Evolutionary conservation across 2,113 vertebrate species (phyloP).

Genomic region (Catharus minimus): DNA sequence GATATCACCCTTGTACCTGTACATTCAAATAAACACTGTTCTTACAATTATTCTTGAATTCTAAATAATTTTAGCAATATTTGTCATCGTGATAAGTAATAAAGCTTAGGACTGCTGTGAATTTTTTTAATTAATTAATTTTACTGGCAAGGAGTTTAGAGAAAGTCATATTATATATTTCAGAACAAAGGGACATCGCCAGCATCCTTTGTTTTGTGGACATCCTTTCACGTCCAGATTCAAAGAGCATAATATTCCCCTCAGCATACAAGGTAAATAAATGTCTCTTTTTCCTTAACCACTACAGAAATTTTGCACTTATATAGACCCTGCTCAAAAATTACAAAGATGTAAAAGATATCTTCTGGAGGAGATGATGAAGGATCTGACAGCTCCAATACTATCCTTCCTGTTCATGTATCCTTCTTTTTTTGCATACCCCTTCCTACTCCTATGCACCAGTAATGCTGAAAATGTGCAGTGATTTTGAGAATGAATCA

Average conservation of each 20-base stretch:
- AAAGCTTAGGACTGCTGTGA: background rate
- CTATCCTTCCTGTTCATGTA: background rate
- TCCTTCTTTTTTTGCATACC: background rate
- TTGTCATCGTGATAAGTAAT: background rate
- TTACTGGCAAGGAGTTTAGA: background rate
- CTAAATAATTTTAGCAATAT: background rate
- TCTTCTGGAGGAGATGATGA: background rate
- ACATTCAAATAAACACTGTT: background rate
- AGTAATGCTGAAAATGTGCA: background rate
- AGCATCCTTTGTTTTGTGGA: background rate
- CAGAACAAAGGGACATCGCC: background rate
- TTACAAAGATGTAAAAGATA: background rate
- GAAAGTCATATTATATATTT: background rate
- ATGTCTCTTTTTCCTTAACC: background rate
- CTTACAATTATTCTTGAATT: background rate
- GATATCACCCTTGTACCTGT: background rate
- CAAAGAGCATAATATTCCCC: background rate
- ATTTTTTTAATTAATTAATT: background rate
- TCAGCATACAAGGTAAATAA: background rate
- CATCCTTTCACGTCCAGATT: background rate
- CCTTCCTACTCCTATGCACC: fast-evolving
- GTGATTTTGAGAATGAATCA: background rate
- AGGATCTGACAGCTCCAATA: background rate
- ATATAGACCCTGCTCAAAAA: background rate
- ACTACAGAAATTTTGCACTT: background rate